phyloP scores from a whole-genome alignment of 1,140 invertebrate genomes.

The Bombus confusus region DNA sequence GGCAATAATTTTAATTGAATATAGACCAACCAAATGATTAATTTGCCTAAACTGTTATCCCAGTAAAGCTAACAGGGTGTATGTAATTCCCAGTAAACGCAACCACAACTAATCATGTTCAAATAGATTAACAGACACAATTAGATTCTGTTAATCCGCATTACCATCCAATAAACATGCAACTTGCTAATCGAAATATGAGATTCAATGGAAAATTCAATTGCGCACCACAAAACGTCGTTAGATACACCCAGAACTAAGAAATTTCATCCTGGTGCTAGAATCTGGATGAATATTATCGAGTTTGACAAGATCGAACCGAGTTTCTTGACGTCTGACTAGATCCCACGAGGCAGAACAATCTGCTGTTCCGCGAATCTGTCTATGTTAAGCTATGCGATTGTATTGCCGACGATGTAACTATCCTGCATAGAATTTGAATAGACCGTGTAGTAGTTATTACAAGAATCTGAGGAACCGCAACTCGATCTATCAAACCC shows the following conservation, averaged over 20 bases:
- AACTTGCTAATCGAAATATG: neutral
- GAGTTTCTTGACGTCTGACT: neutral
- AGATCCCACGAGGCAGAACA: slow-evolving; percentile 5
- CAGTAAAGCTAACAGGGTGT: neutral
- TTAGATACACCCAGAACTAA: neutral
- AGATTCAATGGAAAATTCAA: neutral
- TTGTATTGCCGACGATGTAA: neutral
- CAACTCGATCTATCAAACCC: slow-evolving; percentile 13
- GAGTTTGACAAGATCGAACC: neutral
- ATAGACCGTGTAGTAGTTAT: slow-evolving; percentile 13
- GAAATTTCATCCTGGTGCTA: no score
- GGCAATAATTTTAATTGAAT: neutral
- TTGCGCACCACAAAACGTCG: neutral
- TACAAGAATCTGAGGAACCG: neutral
- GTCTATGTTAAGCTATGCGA: neutral
- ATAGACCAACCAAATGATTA: neutral
- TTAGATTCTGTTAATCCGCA: neutral
- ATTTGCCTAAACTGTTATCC: slow-evolving; percentile 1
- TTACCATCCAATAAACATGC: neutral
- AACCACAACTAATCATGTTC: neutral
- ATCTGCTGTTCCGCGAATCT: slow-evolving; percentile 8
- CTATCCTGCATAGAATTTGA: slow-evolving; percentile 4
- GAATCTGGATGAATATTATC: slow-evolving; percentile 6
- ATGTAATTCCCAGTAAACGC: slow-evolving; percentile 14
- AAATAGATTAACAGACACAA: slow-evolving; percentile 12